Percentiles rank a stretch among this genome's conserved stretches.
phyloP scores from a whole-genome alignment of 2,888 invertebrate species.

The Sesia bembeciformis region DNA sequence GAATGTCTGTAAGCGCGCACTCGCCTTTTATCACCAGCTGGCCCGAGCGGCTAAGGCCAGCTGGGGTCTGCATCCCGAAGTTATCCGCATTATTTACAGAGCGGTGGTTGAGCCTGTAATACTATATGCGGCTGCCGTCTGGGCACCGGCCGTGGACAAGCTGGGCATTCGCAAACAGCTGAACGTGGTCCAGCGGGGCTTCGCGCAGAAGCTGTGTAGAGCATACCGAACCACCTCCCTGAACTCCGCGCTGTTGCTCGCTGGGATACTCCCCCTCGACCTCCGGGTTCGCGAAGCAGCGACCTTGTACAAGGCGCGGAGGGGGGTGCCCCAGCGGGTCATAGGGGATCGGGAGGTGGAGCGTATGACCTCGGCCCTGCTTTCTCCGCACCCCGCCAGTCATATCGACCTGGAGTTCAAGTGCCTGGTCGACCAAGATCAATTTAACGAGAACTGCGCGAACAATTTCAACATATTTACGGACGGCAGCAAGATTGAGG shows the following conservation, averaged over 20 bases:
- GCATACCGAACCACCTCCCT: constrained; percentile 3
- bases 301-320: constrained; percentile 9
- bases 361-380: neutral
- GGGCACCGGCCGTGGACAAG: neutral
- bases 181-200: neutral
- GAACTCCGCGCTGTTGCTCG: constrained; percentile 8
- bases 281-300: constrained; percentile 9
- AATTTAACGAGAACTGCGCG: neutral
- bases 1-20: neutral
- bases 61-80: neutral
- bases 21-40: neutral
- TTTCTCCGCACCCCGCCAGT: constrained; percentile 2
- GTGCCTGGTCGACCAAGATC: constrained; percentile 2
- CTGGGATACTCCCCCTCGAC: constrained; percentile 13
- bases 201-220: neutral
- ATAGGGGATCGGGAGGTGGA: constrained; percentile 11
- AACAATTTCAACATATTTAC: constrained; percentile 3
- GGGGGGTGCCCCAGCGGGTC: constrained; percentile 2
- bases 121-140: neutral
- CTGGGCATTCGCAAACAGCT: neutral
- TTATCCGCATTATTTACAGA: neutral
- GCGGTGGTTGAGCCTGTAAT: neutral
- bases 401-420: neutral
- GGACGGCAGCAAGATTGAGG: constrained; percentile 10
- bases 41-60: neutral